A percentile compares a stretch with the other conserved stretches of the same genome.
These are phyloP conservation scores for Drosophila basisetae DNA, from an alignment of 2,888 invertebrate genomes.

Conservation along the genomic window DNA sequence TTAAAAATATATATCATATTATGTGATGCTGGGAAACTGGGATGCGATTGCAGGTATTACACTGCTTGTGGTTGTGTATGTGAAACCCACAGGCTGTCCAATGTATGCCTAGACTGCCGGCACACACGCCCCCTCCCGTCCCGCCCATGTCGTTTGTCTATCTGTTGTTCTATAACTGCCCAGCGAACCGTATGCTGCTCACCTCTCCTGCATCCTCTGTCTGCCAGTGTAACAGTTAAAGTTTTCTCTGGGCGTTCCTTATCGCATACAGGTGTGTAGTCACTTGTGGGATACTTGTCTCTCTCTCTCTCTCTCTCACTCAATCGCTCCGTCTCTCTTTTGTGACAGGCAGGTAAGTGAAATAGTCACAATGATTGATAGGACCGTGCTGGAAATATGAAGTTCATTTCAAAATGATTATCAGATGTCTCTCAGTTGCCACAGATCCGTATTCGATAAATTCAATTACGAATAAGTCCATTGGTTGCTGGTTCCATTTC, in stretches of 20 bases:
- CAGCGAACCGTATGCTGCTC: conserved; percentile 23
- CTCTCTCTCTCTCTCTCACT: neutral
- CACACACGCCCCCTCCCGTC: neutral
- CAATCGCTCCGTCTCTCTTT: neutral
- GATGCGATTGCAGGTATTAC: conserved; percentile 33
- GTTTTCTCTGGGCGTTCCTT: conserved; percentile 43
- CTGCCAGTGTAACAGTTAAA: conserved; percentile 35
- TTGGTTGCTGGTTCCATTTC: neutral
- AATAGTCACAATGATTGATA: conserved; percentile 59
- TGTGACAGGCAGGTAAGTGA: conserved; percentile 49
- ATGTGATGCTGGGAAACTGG: conserved; percentile 21
- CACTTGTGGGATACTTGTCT: conserved; percentile 13
- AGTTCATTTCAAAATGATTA: conserved; percentile 58
- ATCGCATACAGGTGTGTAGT: conserved; percentile 30
- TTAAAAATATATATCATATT: conserved; percentile 76
- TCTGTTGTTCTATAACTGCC: conserved; percentile 33
- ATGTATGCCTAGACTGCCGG: conserved; percentile 36
- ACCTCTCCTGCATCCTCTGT: neutral
- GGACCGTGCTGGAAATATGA: conserved; percentile 39
- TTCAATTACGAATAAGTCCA: conserved; percentile 28
- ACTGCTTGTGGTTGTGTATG: conserved; percentile 5
- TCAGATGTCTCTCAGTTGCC: conserved; percentile 21
- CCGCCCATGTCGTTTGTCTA: neutral
- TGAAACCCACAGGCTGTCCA: conserved; percentile 56
- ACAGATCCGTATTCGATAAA: conserved; percentile 1